Base-by-base conservation (phyloP, 2,888 invertebrate species). In the Drosophila acutilabella region DNA sequence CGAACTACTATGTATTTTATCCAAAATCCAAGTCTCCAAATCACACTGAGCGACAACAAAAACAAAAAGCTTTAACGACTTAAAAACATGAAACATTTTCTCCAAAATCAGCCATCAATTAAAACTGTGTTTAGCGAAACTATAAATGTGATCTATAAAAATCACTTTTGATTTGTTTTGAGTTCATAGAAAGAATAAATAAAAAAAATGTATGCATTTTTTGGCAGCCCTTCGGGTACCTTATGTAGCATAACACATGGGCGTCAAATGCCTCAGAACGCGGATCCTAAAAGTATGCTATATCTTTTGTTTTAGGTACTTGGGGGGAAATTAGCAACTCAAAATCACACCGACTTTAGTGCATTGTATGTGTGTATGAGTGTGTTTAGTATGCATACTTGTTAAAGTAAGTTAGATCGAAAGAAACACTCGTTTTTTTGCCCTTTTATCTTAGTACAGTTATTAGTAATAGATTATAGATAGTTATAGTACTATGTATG, bases 241-340 rank as follows among this genome's bases (percentile, higher is more conserved):
- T 20, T 23, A 23, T 23, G 18, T 18, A 20, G 33, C 11, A 33
- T 33, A 33, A 10, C 4, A 33, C 11, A 11, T 33, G 10, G 33
- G 33, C 33, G 10, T 2, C 10, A 11, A 10, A 33, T 33, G 11
- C 2, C 18, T 56, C 44, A 33, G 16, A 2, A 4, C 33, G 11
- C 11, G 11, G 4, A 44, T 16, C 53, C 41, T 42, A 45, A 56
- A 56, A 56, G 44, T 45, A 45, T 56, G 53, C 53, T 53, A 53
- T 10, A 13, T 13, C 10, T 33, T 33, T 36, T 36, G 13, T 36
- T 0, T 36, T 13, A 13, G 4, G 3, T 8, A 36, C 4, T 36
- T 36, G 30, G 26, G 26, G 0, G 4, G 23, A 2, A 2, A 23
- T 4, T 23, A 1, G 23, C 23, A 2, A 23, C 20, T 23, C 23